These are phyloP conservation scores for Chiroxiphia lanceolata DNA, from an alignment of 2,797 vertebrate species.

Conservation along the genomic window DNA sequence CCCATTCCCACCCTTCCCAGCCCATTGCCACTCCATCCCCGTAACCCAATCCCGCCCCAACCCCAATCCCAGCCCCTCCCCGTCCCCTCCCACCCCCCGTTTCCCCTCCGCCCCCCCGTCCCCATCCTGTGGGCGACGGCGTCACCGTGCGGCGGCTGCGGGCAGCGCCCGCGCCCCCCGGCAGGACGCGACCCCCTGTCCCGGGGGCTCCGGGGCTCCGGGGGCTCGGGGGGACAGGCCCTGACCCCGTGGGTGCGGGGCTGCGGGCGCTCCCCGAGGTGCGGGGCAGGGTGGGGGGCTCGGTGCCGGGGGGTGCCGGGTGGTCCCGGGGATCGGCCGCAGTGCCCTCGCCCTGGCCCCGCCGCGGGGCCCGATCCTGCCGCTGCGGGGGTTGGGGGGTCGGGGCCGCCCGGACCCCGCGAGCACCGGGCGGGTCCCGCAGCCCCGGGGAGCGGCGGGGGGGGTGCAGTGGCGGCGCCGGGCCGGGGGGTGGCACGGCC, in stretches of 20 bases:
- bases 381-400: neutral
- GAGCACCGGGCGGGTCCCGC: neutral
- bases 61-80: neutral
- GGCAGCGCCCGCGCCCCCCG: neutral
- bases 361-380: neutral
- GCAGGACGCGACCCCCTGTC: neutral
- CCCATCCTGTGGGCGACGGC: conserved; percentile 2
- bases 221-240: neutral
- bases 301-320: neutral
- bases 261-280: neutral
- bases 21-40: too few species aligned
- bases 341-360: too few species aligned
- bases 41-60: neutral
- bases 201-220: neutral
- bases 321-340: neutral
- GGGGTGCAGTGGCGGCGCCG: neutral
- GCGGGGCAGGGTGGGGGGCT: too few species aligned
- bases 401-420: neutral
- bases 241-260: neutral
- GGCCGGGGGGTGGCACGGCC: conserved; percentile 8
- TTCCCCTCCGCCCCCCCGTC: neutral
- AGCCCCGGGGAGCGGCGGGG: neutral
- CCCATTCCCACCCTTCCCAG: neutral
- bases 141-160: neutral
- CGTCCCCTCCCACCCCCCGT: neutral